Evolutionary conservation across 2,113 vertebrate genomes (phyloP).

Genomic region (Struthidea cinerea): DNA sequence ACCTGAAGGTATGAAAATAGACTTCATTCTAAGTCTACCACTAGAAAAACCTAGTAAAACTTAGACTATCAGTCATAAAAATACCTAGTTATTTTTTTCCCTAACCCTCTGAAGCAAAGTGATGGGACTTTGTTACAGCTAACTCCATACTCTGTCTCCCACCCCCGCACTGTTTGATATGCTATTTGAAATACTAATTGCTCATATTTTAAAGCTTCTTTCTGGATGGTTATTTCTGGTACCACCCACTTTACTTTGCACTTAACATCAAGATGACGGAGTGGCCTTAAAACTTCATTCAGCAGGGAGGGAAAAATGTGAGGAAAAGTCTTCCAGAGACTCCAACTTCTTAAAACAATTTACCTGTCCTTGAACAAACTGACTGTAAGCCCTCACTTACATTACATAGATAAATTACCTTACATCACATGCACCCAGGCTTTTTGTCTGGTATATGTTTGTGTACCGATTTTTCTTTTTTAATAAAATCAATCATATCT

Average conservation of each 20-base stretch:
- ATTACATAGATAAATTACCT: slow-evolving; percentile 53
- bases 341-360: slow-evolving; percentile 23
- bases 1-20: neutral
- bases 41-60: neutral
- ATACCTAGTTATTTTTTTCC: neutral
- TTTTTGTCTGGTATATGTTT: slow-evolving; percentile 3
- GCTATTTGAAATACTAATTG: neutral
- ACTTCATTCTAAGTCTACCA: neutral
- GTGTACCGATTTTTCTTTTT: slow-evolving; percentile 12
- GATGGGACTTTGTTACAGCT: neutral
- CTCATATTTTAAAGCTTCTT: neutral
- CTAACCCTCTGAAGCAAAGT: neutral
- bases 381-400: neutral
- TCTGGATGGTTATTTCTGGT: neutral
- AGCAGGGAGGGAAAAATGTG: neutral
- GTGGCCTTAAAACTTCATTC: neutral
- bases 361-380: slow-evolving; percentile 46
- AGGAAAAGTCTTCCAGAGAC: slow-evolving; percentile 16
- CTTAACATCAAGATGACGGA: neutral
- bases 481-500: slow-evolving; percentile 45
- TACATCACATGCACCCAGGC: neutral
- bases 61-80: neutral
- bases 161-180: neutral
- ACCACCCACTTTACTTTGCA: neutral
- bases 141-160: neutral